Percentiles rank a stretch among this genome's conserved stretches.
Conservation (phyloP, 2,888 invertebrate species). For the Megastigmus dorsalis region DNA sequence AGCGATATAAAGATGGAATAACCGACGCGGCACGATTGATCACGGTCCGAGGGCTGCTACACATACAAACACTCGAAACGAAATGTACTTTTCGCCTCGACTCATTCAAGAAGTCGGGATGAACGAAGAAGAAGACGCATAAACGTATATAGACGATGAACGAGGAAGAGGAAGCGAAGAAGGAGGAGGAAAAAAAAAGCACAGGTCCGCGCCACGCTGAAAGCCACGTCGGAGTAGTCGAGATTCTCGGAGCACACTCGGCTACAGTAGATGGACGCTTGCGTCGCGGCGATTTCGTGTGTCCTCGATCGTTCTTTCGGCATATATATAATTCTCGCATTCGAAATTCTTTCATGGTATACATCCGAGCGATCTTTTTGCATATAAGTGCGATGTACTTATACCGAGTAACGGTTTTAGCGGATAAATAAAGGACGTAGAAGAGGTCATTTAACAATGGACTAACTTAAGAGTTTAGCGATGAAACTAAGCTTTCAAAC, state of each 20-base stretch:
- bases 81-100: constrained; percentile 1
- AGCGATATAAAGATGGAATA: too few relatives aligned
- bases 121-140: background rate
- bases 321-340: background rate
- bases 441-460: background rate
- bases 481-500: background rate
- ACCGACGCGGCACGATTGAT: constrained; percentile 68
- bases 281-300: background rate
- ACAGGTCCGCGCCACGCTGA: background rate
- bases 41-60: constrained; percentile 73
- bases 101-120: background rate
- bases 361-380: too few relatives aligned
- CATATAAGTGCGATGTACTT: too few relatives aligned
- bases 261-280: too few relatives aligned
- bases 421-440: constrained; percentile 10
- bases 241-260: too few relatives aligned
- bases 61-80: constrained; percentile 59
- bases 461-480: too few relatives aligned
- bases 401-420: background rate
- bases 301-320: too few relatives aligned
- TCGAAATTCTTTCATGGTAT: background rate
- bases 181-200: background rate
- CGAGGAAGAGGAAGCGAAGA: background rate
- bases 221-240: background rate
- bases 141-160: too few relatives aligned